phyloP scores from a whole-genome alignment of 2,888 invertebrate species.

The Melanargia galathea region DNA sequence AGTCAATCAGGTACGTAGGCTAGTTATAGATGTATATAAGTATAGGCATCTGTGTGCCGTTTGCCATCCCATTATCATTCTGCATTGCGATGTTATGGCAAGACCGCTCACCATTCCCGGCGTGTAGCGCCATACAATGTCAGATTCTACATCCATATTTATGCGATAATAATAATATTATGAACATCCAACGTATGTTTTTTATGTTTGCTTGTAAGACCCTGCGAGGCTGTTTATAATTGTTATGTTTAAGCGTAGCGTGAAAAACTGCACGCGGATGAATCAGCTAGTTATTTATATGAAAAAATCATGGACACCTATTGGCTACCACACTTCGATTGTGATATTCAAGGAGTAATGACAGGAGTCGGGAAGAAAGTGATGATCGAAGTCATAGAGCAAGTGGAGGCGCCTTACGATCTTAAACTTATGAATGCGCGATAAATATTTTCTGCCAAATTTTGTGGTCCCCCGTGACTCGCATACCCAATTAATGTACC shows the following conservation, averaged over 20 bases:
- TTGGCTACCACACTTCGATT: too few relatives aligned
- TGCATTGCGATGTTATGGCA: constrained; percentile 37
- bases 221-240: neutral
- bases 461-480: too few relatives aligned
- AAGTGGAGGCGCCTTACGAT: too few relatives aligned
- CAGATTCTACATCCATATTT: constrained; percentile 37
- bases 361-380: too few relatives aligned
- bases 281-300: too few relatives aligned
- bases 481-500: too few relatives aligned
- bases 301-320: too few relatives aligned
- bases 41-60: constrained; percentile 30
- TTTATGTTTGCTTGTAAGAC: constrained; percentile 4
- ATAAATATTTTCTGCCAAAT: too few relatives aligned
- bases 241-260: neutral
- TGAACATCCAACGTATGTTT: constrained; percentile 9
- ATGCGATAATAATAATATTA: constrained; percentile 23
- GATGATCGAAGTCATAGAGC: too few relatives aligned
- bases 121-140: constrained; percentile 36
- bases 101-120: constrained; percentile 37
- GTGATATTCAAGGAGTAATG: too few relatives aligned
- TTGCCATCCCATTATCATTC: constrained; percentile 34
- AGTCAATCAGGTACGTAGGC: constrained; percentile 30
- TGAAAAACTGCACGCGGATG: too few relatives aligned
- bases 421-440: too few relatives aligned
- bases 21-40: neutral